These are phyloP conservation scores for Enteromius mattozi DNA, from an alignment of 2,797 vertebrate species.

Conservation along the genomic window DNA sequence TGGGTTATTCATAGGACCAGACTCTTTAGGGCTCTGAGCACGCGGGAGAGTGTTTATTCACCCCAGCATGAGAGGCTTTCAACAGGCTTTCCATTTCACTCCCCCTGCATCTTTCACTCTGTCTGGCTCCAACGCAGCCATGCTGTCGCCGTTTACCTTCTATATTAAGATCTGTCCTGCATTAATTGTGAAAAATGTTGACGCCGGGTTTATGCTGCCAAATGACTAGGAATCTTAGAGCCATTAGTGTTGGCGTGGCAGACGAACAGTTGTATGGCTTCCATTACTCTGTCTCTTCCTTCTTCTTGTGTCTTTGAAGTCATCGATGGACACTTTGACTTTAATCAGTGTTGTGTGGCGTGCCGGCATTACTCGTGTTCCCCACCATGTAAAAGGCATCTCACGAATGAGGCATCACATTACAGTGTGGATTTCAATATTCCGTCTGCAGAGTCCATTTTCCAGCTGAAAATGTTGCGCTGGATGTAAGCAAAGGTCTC, in stretches of 20 bases:
- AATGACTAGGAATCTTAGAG: constrained; percentile 5
- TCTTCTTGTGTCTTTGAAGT: constrained; percentile 57
- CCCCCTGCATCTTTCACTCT: constrained; percentile 21
- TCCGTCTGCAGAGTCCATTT: constrained; percentile 30
- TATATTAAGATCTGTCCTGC: constrained; percentile 17
- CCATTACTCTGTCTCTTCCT: constrained; percentile 11
- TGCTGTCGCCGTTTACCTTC: neutral
- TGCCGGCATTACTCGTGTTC: constrained; percentile 22
- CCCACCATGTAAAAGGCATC: constrained; percentile 22
- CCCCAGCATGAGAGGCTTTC: constrained; percentile 49
- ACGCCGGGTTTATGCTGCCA: neutral
- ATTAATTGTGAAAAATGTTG: constrained; percentile 38
- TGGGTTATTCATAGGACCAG: constrained; percentile 52
- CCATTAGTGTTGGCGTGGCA: neutral
- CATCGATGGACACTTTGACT: constrained; percentile 58
- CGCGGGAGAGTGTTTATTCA: constrained; percentile 46
- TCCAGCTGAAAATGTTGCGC: constrained; percentile 13
- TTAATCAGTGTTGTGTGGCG: constrained; percentile 54
- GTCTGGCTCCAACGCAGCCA: constrained; percentile 16
- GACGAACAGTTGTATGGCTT: neutral
- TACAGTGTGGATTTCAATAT: constrained; percentile 39
- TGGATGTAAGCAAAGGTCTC: constrained; percentile 32
- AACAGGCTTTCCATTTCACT: constrained; percentile 36
- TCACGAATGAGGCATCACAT: constrained; percentile 41
- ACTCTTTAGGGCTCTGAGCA: constrained; percentile 46